These are phyloP conservation scores for Cryptotermes secundus DNA, from an alignment of 1,140 invertebrate species.

Conservation along the genomic window DNA sequence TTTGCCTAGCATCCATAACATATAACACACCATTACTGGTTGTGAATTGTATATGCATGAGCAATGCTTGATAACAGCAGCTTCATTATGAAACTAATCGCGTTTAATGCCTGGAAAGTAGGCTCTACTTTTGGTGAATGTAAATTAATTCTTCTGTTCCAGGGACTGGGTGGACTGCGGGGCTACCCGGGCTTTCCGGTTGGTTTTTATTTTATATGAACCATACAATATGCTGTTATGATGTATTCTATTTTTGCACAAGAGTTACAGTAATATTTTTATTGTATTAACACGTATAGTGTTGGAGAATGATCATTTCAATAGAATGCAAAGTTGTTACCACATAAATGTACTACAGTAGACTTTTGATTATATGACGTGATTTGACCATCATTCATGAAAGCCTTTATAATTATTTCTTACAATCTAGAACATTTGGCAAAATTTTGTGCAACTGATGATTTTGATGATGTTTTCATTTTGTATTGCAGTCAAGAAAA, in stretches of 20 bases:
- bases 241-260: not conserved
- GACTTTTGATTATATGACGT: not conserved
- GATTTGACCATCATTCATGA: too few relatives aligned
- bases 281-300: not conserved
- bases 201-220: slow-evolving; percentile 43
- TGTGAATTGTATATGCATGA: slow-evolving; percentile 15
- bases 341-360: not conserved
- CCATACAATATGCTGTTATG: not conserved
- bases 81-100: slow-evolving; percentile 22
- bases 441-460: too few relatives aligned
- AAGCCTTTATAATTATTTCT: too few relatives aligned
- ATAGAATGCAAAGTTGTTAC: not conserved
- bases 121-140: slow-evolving; percentile 27
- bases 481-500: too few relatives aligned
- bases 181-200: slow-evolving; percentile 58
- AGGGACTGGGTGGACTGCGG: slow-evolving; percentile 52
- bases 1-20: not conserved
- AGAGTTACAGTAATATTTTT: not conserved
- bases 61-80: slow-evolving; percentile 18
- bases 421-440: too few relatives aligned
- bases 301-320: too few relatives aligned
- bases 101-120: slow-evolving; percentile 21
- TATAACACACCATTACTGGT: not conserved
- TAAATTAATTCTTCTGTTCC: slow-evolving; percentile 47
- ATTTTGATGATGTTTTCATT: too few relatives aligned